Conservation (phyloP, 2,888 invertebrate species). For the Eurytoma adleriae region DNA sequence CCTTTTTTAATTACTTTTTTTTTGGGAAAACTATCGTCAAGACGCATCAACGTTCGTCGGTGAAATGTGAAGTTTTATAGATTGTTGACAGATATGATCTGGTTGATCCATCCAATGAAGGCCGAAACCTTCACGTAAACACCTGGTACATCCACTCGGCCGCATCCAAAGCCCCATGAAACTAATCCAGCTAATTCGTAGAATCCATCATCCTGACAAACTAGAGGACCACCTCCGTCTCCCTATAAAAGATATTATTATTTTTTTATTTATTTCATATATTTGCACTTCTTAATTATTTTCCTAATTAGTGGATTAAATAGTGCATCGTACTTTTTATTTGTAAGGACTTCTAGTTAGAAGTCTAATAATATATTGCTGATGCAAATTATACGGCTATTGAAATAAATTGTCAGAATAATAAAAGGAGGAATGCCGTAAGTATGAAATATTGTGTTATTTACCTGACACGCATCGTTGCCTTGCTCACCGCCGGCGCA, state of each 20-base stretch:
- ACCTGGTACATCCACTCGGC: slow-evolving; percentile 95
- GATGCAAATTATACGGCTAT: no score
- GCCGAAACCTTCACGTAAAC: slow-evolving; percentile 97
- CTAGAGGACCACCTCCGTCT: slow-evolving; percentile 95
- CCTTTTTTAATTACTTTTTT: slow-evolving; percentile 7
- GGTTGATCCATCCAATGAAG: slow-evolving; percentile 98
- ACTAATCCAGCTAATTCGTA: slow-evolving; percentile 95
- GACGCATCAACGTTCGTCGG: slow-evolving; percentile 54
- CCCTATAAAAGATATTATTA: slow-evolving; percentile 79
- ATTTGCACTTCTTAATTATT: background rate
- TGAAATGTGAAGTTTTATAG: slow-evolving; percentile 77
- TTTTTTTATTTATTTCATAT: background rate
- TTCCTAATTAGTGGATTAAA: background rate
- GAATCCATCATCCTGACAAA: slow-evolving; percentile 94
- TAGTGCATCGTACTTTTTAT: no score
- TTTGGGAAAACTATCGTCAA: slow-evolving; percentile 56
- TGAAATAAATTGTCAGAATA: background rate
- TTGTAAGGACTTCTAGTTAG: no score
- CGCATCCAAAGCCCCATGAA: slow-evolving; percentile 97
- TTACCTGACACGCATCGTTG: slow-evolving; percentile 94
- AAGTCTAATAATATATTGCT: no score
- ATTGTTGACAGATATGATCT: slow-evolving; percentile 96
- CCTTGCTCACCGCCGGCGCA: slow-evolving; percentile 96
- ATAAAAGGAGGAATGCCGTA: background rate
- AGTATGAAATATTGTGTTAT: slow-evolving; percentile 30